Percentiles rank a stretch among this genome's conserved stretches.
Conservation (phyloP, 2,113 vertebrate genomes). For the Neoarius graeffei region DNA sequence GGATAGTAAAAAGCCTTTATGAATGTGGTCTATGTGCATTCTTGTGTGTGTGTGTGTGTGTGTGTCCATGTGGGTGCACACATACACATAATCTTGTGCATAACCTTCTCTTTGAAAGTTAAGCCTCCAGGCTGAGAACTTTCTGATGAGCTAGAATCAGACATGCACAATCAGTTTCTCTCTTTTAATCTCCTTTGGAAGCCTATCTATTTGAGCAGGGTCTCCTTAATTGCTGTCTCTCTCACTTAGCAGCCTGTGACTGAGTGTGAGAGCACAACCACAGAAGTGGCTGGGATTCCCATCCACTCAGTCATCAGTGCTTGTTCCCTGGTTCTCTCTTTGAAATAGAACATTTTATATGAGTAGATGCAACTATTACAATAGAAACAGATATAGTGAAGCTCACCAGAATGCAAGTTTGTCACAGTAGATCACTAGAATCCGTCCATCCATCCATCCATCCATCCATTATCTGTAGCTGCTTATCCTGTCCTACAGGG, state of each 20-base stretch:
- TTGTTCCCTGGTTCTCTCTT: neutral
- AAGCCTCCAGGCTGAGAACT: constrained; percentile 73
- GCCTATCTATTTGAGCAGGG: constrained; percentile 78
- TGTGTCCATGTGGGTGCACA: neutral
- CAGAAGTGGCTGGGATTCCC: constrained; percentile 26
- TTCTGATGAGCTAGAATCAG: constrained; percentile 75
- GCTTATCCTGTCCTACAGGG: too few relatives aligned
- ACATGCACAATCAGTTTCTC: constrained; percentile 78
- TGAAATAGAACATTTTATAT: constrained; percentile 4
- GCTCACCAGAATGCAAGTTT: neutral
- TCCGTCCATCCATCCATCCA: too few relatives aligned
- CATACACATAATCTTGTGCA: constrained; percentile 41
- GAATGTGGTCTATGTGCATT: neutral
- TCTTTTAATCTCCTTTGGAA: constrained; percentile 77
- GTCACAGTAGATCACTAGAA: neutral
- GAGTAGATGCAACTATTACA: neutral
- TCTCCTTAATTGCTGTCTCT: constrained; percentile 78
- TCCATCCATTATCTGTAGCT: too few relatives aligned
- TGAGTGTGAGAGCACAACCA: constrained; percentile 59
- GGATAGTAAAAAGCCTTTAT: neutral
- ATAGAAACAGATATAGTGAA: neutral
- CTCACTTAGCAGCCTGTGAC: constrained; percentile 70
- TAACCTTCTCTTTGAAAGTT: constrained; percentile 70
- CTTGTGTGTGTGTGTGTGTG: neutral
- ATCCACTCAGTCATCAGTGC: neutral